Evolutionary conservation across 2,888 invertebrate species (phyloP).

Genomic region (Prionchulus punctatus): DNA sequence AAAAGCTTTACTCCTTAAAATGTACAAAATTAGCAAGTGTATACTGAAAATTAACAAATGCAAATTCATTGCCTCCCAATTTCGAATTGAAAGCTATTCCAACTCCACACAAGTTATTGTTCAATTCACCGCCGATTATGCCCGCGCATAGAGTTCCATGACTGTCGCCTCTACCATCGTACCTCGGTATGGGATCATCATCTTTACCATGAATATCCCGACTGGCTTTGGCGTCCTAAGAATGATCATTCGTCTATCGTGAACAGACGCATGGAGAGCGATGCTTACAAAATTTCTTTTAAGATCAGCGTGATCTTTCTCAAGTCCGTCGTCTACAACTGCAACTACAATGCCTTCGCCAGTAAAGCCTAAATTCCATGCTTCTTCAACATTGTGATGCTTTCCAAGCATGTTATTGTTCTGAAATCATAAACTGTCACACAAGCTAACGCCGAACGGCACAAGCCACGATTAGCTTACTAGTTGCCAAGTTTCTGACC

Average conservation of each 20-base stretch:
- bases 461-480: slow-evolving; percentile 45
- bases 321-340: slow-evolving; percentile 64
- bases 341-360: slow-evolving; percentile 62
- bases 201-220: slow-evolving; percentile 94
- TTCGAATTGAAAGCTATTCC: slow-evolving; percentile 88
- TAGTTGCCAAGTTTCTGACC: slow-evolving; percentile 78
- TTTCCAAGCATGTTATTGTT: slow-evolving; percentile 44
- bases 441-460: background rate
- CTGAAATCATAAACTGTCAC: slow-evolving; percentile 30
- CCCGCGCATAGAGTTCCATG: slow-evolving; percentile 77
- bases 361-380: slow-evolving; percentile 52
- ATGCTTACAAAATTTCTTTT: slow-evolving; percentile 44
- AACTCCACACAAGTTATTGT: slow-evolving; percentile 81
- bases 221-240: slow-evolving; percentile 76
- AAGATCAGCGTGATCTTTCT: slow-evolving; percentile 30
- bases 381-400: slow-evolving; percentile 67
- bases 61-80: slow-evolving; percentile 55
- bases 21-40: background rate
- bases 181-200: slow-evolving; percentile 87
- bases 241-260: too few species aligned
- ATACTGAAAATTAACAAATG: background rate
- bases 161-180: slow-evolving; percentile 90
- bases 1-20: slow-evolving; percentile 77
- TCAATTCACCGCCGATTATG: slow-evolving; percentile 89
- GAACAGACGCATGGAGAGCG: too few species aligned